Base-by-base conservation (phyloP, 2,113 vertebrate genomes). In the Pogona vitticeps region DNA sequence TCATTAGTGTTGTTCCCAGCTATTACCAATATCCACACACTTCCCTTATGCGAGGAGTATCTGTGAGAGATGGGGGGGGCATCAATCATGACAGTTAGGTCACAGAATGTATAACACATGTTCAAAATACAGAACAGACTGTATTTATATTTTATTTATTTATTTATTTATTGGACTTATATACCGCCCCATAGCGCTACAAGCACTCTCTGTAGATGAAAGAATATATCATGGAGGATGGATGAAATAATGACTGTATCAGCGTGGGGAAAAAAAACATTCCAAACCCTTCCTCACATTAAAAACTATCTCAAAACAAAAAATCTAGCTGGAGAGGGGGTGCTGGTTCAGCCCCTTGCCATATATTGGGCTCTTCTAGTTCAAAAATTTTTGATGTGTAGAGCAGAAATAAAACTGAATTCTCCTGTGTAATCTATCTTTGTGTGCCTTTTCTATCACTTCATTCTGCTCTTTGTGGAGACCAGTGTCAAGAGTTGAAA, bases 1-100 rank as follows among this genome's bases (percentile, higher is more conserved):
- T 91, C 92, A 88, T 90, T 84, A 61, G 40, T 90, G 82, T 14
- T 90, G 67, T 81, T 88, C 26, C 23, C 23, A 12, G 38, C 28
- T 28, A 67, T 63, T 12, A 31, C 38, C 42, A 20, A 70, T 58
- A 58, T 46, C 7, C 31, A 70, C 5, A 68, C 7, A 40, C n/a
- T 42, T 40, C n/a, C 71, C 9, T 9, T 42, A 21, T 84, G 31
- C 26, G 28, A 38, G 38, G 23, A 42, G 9, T 76, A 28, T 42
- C 28, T 63, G 10, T 56, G n/a, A 63, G 3, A 84, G 28, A 56
- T 33, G 18, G 15, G 3, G 36, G 15, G 3, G 36, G 15, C 13
- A 79, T 9, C 14, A 36, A 42, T 40, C 13, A 67, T 72, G 52
- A 38, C 38, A 10, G 17, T 21, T 20, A 38, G 26, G 10, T 67